A percentile compares a stretch with the other conserved stretches of the same genome.
Conservation (phyloP, 2,888 invertebrate genomes). For the Emmelina monodactyla region DNA sequence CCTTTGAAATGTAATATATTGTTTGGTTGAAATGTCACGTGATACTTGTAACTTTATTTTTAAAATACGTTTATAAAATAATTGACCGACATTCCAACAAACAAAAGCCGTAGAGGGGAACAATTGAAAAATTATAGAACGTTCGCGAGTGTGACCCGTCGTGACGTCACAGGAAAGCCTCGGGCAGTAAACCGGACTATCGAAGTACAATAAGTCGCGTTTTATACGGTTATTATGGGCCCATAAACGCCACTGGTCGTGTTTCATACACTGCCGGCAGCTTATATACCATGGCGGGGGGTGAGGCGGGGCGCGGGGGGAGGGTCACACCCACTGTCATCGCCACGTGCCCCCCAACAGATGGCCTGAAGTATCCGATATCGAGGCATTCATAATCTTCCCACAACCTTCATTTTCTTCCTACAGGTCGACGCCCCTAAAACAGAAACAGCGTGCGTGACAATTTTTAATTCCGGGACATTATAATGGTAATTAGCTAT, state of each 20-base stretch:
- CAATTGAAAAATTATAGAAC: not conserved
- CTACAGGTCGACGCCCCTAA: too few species aligned
- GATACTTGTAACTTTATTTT: too few species aligned
- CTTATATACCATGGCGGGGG: constrained; percentile 46
- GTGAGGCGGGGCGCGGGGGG: constrained; percentile 15
- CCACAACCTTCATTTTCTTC: too few species aligned
- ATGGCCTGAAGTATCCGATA: constrained; percentile 64
- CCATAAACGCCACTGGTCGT: constrained; percentile 64
- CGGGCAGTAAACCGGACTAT: constrained; percentile 57
- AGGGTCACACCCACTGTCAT: constrained; percentile 44
- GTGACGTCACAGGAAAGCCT: constrained; percentile 24
- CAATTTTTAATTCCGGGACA: too few species aligned
- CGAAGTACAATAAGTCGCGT: constrained; percentile 65
- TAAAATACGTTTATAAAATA: constrained; percentile 1
- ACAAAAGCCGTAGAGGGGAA: not conserved
- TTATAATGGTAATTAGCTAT: too few species aligned
- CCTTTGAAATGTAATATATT: too few species aligned
- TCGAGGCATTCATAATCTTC: constrained; percentile 64
- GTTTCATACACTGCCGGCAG: constrained; percentile 62
- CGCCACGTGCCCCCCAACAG: constrained; percentile 60
- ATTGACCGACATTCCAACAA: not conserved
- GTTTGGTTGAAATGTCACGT: too few species aligned
- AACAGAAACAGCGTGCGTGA: too few species aligned
- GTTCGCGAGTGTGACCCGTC: not conserved
- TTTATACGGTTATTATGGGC: constrained; percentile 67